Percentiles rank a stretch among this genome's conserved stretches.
phyloP scores from a whole-genome alignment of 2,113 vertebrate genomes.

The Poeciliopsis retropinna region DNA sequence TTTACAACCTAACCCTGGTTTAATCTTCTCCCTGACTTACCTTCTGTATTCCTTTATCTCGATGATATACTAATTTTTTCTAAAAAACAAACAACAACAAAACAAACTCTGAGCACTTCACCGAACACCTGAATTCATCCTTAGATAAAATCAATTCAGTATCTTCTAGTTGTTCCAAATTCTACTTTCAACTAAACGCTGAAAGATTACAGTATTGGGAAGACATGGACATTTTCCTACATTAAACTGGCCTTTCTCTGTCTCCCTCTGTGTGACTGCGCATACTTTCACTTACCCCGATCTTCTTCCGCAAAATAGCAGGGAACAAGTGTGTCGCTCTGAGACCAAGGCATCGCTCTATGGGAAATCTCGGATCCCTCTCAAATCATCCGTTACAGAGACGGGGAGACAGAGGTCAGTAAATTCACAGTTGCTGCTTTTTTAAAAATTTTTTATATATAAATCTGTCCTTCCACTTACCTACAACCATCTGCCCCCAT shows the following conservation, averaged over 20 bases:
- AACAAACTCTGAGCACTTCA: neutral
- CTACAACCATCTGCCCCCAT: constrained; percentile 39
- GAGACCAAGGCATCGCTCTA: constrained; percentile 37
- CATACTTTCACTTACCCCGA: constrained; percentile 10
- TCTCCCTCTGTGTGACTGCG: neutral
- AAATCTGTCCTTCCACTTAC: constrained; percentile 31
- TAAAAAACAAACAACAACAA: too few relatives aligned
- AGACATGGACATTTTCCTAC: neutral
- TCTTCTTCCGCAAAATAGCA: constrained; percentile 31
- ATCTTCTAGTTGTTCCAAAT: neutral
- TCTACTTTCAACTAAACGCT: neutral
- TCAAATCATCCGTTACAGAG: constrained; percentile 52
- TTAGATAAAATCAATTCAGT: neutral
- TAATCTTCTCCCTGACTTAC: neutral
- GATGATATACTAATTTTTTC: neutral
- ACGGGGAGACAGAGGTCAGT: constrained; percentile 35
- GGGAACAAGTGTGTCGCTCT: constrained; percentile 57
- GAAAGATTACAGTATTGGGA: neutral
- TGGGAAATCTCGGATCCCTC: constrained; percentile 45
- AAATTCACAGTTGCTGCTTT: constrained; percentile 18
- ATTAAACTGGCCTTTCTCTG: neutral
- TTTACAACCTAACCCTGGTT: neutral
- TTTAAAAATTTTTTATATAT: too few relatives aligned
- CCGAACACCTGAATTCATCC: too few relatives aligned
- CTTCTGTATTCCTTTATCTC: neutral